These are phyloP conservation scores for Cantharis rufa DNA, from an alignment of 2,888 invertebrate species.

Conservation along the genomic window DNA sequence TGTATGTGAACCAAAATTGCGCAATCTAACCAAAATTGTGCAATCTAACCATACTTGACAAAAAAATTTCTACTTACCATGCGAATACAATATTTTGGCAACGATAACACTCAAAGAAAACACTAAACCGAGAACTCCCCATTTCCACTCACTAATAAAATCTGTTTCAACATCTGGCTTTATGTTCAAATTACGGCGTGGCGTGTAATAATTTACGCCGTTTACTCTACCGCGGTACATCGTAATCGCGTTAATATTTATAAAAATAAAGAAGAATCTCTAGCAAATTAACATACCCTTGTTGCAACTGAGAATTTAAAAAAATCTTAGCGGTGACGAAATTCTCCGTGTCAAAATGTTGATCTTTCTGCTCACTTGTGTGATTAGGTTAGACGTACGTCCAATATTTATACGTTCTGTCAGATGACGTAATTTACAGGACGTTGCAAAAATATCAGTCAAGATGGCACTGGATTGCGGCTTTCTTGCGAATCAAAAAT, in stretches of 20 bases:
- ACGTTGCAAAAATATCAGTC: too few relatives aligned
- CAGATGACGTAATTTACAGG: neutral
- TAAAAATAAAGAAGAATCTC: neutral
- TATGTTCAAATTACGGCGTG: neutral
- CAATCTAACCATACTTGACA: neutral
- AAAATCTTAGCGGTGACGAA: neutral
- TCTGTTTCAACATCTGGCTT: constrained; percentile 22
- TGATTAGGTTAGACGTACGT: neutral
- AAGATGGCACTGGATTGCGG: too few relatives aligned
- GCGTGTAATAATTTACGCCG: neutral
- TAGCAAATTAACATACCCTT: neutral
- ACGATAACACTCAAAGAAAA: constrained; percentile 45
- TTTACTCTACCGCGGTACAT: neutral
- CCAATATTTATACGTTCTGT: neutral
- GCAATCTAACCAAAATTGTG: neutral
- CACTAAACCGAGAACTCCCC: constrained; percentile 46
- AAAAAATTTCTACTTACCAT: constrained; percentile 46
- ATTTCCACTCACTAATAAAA: constrained; percentile 44
- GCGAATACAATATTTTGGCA: constrained; percentile 42
- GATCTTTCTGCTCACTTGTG: neutral
- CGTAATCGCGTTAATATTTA: neutral
- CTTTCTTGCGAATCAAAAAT: too few relatives aligned
- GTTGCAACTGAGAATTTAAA: neutral
- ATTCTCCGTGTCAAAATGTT: neutral
- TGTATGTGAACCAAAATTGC: neutral